Evolutionary conservation across 2,113 vertebrate genomes (phyloP), one percentile per base, ranked within the genome.

Genomic region (Trematomus loennbergii): DNA sequence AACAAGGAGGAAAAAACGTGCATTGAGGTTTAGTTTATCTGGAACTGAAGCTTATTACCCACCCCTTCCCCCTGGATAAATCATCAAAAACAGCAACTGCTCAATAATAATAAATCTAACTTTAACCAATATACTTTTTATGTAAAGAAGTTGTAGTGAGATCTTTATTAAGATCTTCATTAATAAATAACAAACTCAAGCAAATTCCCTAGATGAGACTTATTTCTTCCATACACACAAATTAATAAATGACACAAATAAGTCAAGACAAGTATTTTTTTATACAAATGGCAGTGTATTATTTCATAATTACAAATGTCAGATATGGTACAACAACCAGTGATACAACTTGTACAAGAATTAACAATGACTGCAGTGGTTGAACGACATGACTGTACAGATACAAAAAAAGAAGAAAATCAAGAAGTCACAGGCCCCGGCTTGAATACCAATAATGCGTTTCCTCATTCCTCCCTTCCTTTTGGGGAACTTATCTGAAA

Each of bases 291-390:
- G 95, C 95, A 96, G 94, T 95, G 95, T 96, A 95, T 95, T 93
- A 92, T 96, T 96, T 96, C 93, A 96, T 96, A 95, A 95, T 95
- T 95, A 95, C 93, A 95, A 95, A 96, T 94, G 93, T 92, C 90
- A 90, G 91, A 91, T 94, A 94, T 94, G 94, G 83, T 94, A 95
- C 94, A 95, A 95, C 88, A 94, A 93, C 94, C 94, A 94, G 94
- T 94, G 93, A 96, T 94, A 95, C 87, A 94, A 94, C 93, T 95
- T 94, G 90, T 94, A 95, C 87, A 94, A 94, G 82, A 95, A 93
- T 94, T 93, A 91, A 95, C 94, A 95, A 90, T 94, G 92, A 94
- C 94, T 94, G 94, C 93, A 95, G 94, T 95, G 94, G 93, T 95
- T 94, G 93, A 95, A 93, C 93, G 72, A 94, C 90, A 95, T 93